These are phyloP conservation scores for Grammomys dolichurus DNA, from an alignment of 2,113 vertebrate species.

Conservation along the genomic window DNA sequence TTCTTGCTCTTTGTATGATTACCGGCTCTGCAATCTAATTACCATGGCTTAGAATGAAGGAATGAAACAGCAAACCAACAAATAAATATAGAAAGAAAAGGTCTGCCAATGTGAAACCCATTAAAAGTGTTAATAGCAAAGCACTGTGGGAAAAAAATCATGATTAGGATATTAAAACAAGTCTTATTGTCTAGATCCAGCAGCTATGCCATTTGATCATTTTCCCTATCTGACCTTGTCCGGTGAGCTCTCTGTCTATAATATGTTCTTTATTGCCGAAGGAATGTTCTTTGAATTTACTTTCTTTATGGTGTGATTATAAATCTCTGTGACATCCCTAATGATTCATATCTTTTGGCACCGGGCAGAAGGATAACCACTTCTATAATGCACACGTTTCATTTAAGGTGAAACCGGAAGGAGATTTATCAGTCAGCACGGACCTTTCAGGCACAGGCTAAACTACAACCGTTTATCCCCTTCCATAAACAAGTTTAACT, in stretches of 20 bases:
- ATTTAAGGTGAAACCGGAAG: slow-evolving; percentile 69
- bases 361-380: slow-evolving; percentile 63
- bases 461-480: slow-evolving; percentile 48
- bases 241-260: slow-evolving; percentile 65
- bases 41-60: not conserved
- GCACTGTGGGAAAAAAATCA: not conserved
- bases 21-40: not conserved
- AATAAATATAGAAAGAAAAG: slow-evolving; percentile 21
- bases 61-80: not conserved
- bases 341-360: slow-evolving; percentile 70
- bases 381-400: slow-evolving; percentile 70
- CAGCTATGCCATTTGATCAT: slow-evolving; percentile 8
- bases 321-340: slow-evolving; percentile 79
- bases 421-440: slow-evolving; percentile 60
- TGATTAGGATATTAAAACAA: not conserved
- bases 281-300: slow-evolving; percentile 72
- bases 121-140: not conserved
- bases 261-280: slow-evolving; percentile 80
- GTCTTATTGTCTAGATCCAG: not conserved
- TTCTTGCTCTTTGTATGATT: not conserved
- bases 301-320: slow-evolving; percentile 72
- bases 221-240: slow-evolving; percentile 75
- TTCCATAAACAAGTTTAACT: slow-evolving; percentile 32
- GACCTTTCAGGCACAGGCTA: slow-evolving; percentile 45
- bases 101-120: not conserved